These are phyloP conservation scores for Drosophila macrospina DNA, from an alignment of 2,888 invertebrate genomes.

Conservation along the genomic window DNA sequence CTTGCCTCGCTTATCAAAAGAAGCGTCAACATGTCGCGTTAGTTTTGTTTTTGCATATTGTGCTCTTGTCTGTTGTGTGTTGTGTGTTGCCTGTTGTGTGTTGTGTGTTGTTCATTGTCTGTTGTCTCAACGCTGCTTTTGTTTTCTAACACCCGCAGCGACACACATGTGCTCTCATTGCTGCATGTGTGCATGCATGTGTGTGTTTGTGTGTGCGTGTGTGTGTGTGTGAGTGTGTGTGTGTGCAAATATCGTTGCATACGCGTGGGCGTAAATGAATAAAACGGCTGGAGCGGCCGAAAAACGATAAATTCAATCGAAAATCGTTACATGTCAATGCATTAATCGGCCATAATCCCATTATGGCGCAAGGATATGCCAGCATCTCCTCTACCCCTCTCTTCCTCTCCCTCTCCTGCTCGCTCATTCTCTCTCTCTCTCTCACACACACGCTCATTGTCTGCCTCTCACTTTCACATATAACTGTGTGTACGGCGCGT, in stretches of 20 bases:
- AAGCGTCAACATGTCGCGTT: slow-evolving; percentile 64
- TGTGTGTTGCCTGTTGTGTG: slow-evolving; percentile 22
- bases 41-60: slow-evolving; percentile 76
- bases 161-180: slow-evolving; percentile 48
- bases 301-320: slow-evolving; percentile 86
- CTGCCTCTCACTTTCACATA: slow-evolving; percentile 5
- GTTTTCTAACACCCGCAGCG: slow-evolving; percentile 82
- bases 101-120: slow-evolving; percentile 21
- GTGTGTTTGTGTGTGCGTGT: slow-evolving; percentile 9
- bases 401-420: slow-evolving; percentile 14
- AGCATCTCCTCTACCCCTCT: slow-evolving; percentile 43
- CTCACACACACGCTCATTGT: slow-evolving; percentile 15
- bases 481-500: slow-evolving; percentile 57
- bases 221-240: slow-evolving; percentile 26
- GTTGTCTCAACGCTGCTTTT: slow-evolving; percentile 72
- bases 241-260: slow-evolving; percentile 77
- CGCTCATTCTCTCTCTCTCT: slow-evolving; percentile 11
- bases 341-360: slow-evolving; percentile 86
- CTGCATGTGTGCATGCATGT: slow-evolving; percentile 15
- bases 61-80: slow-evolving; percentile 29
- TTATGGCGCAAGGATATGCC: slow-evolving; percentile 84
- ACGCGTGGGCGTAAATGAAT: slow-evolving; percentile 83
- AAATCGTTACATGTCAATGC: slow-evolving; percentile 86
- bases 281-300: slow-evolving; percentile 81
- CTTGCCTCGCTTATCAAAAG: slow-evolving; percentile 34